Evolutionary conservation across 2,113 vertebrate species (phyloP).

Genomic region (Rhinopithecus roxellana): DNA sequence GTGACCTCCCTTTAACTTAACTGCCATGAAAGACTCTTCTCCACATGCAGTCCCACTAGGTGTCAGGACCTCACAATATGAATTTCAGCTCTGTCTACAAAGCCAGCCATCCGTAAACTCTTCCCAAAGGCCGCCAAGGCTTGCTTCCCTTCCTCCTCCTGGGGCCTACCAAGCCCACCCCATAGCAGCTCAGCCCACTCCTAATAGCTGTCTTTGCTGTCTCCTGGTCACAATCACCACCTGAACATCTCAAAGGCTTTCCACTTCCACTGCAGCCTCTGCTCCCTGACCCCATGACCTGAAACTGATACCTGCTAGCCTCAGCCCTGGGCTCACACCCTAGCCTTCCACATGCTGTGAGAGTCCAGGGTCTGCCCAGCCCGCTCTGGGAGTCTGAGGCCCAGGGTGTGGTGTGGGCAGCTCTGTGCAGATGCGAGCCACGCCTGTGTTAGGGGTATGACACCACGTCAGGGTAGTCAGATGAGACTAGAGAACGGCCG

Average conservation of each 20-base stretch:
- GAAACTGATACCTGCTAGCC: background rate
- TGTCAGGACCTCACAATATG: background rate
- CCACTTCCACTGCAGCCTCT: background rate
- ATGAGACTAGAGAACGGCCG: background rate
- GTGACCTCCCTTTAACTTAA: background rate
- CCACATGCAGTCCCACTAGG: no score
- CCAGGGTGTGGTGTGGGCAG: background rate
- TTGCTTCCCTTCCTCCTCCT: background rate
- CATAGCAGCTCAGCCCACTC: background rate
- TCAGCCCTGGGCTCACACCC: background rate
- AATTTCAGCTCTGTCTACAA: no score
- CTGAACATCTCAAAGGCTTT: no score
- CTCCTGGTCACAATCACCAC: background rate
- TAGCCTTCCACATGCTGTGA: background rate
- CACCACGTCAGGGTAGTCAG: background rate
- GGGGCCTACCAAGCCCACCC: background rate
- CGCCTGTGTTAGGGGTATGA: no score
- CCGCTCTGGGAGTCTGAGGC: background rate
- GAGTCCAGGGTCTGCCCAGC: background rate
- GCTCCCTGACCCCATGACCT: background rate
- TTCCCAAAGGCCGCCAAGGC: background rate
- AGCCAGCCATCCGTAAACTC: fast-evolving
- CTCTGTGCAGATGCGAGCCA: background rate
- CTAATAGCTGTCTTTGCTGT: background rate
- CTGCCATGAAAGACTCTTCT: background rate